Evolutionary conservation across 2,797 vertebrate genomes (phyloP).

Genomic region (Gymnopithys bicolor): DNA sequence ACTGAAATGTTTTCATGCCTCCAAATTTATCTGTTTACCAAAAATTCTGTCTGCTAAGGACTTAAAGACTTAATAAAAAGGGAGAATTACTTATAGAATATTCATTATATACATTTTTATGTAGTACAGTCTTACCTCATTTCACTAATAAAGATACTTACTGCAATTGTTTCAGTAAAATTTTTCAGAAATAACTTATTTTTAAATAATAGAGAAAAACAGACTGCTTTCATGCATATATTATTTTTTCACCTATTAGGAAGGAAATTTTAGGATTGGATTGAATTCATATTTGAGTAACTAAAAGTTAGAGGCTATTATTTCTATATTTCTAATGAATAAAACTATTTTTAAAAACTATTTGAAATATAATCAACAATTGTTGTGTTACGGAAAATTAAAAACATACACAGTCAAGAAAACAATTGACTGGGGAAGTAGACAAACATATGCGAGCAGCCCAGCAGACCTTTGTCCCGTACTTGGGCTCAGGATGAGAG

Average conservation of each 20-base stretch:
- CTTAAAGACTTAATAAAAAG: background rate
- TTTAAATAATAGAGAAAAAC: background rate
- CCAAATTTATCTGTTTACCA: background rate
- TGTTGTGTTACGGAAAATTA: background rate
- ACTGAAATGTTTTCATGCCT: background rate
- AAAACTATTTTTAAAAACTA: background rate
- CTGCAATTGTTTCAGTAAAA: background rate
- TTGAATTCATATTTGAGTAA: background rate
- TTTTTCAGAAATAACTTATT: background rate
- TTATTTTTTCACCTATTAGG: background rate
- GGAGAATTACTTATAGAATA: background rate
- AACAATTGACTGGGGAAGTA: slow-evolving; percentile 16
- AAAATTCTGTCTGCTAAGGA: background rate
- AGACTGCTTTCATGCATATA: background rate
- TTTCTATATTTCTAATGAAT: background rate
- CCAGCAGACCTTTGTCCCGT: background rate
- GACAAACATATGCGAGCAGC: background rate
- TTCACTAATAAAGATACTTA: background rate
- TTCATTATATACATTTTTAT: background rate
- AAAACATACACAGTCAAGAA: background rate
- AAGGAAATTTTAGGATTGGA: background rate
- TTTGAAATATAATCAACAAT: slow-evolving; percentile 14
- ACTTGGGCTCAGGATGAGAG: background rate
- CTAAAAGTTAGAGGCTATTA: background rate
- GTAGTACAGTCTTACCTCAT: background rate